Evolutionary conservation across 2,888 invertebrate genomes (phyloP), one percentile per base, ranked within the genome.

Genomic region (Eristalinus sepulchralis): DNA sequence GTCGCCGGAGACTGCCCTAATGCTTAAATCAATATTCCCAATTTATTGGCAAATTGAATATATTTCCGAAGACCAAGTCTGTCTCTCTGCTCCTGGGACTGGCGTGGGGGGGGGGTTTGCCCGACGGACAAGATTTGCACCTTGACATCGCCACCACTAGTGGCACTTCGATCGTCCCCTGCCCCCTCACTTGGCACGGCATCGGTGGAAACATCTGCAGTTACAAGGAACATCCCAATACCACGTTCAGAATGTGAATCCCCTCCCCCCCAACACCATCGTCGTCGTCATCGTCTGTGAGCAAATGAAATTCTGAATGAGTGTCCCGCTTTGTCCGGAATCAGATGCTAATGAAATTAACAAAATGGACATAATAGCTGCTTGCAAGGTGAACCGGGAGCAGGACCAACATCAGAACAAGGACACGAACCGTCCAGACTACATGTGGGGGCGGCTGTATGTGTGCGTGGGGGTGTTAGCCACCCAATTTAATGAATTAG

Each of bases 401-500:
- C 57, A 24, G 57, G 6, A 24, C 24, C 24, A 6, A 22, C 22
- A 13, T 24, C 57, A 13, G 55, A 39, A 39, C 39, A 39, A n/a
- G 39, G 39, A 11, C 39, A 39, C 13, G 39, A n/a, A 39, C 39
- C 13, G n/a, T n/a, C 36, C 36, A 66, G 76, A 80, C 68, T 83
- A 78, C 66, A 73, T 63, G 55, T 11, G 8, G 64, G 0, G n/a
- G n/a, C n/a, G n/a, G n/a, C n/a, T n/a, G n/a, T n/a, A n/a, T 17
- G 36, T 27, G 20, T 13, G 22, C 33, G 47, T 36, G 67, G 62
- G 68, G 60, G 76, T 60, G 72, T 73, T 76, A 71, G 76, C 85
- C 88, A 88, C 84, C 88, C 88, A 82, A 88, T 88, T 89, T 88
- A 88, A 88, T 89, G 86, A 89, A 88, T 88, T 89, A 88, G 88